A percentile compares a stretch with the other conserved stretches of the same genome.
Evolutionary conservation across 2,113 vertebrate species (phyloP).

Genomic region (Rhinoderma darwinii): DNA sequence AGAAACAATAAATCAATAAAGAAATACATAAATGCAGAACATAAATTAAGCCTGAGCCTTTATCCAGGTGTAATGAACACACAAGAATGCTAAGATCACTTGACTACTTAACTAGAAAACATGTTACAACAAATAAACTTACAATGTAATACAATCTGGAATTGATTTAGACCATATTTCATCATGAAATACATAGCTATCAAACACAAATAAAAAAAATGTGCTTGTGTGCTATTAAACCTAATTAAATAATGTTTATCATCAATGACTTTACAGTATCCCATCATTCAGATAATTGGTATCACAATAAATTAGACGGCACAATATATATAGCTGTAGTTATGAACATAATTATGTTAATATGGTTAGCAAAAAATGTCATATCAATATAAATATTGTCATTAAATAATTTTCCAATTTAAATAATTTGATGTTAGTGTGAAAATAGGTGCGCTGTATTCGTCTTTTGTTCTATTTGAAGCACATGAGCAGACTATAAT

Average conservation of each 20-base stretch:
- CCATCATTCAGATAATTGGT: not conserved
- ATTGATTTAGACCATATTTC: not conserved
- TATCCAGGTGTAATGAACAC: too few relatives aligned
- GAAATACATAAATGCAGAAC: too few relatives aligned
- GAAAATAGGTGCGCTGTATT: not conserved
- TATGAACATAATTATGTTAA: not conserved
- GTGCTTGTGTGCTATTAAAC: not conserved
- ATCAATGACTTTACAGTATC: not conserved
- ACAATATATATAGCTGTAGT: not conserved
- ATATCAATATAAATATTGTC: not conserved
- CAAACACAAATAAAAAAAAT: conserved; percentile 14
- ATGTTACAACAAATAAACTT: not conserved
- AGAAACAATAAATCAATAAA: too few relatives aligned
- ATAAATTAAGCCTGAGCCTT: too few relatives aligned
- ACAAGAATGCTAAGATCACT: too few relatives aligned
- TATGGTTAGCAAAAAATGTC: not conserved
- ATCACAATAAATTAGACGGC: not conserved
- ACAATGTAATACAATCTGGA: not conserved
- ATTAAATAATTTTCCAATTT: not conserved
- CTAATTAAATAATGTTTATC: not conserved
- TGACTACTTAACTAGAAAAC: not conserved
- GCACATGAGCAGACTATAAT: not conserved
- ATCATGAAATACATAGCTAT: not conserved
- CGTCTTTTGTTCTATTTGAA: not conserved
- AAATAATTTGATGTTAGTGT: not conserved